phyloP scores from a whole-genome alignment of 2,888 invertebrate species.

The Cancer borealis region DNA sequence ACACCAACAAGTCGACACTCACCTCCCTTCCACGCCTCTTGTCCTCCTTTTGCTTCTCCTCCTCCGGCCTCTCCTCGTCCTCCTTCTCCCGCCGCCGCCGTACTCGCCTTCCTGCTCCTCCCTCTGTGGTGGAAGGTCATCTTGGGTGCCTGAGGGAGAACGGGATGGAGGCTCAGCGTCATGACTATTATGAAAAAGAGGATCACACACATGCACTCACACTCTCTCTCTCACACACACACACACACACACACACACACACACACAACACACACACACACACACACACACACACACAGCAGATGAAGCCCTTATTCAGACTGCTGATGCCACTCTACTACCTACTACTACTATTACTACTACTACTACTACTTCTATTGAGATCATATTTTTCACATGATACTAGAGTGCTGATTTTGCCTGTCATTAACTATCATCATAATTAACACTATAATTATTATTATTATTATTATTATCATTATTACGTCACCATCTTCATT shows the following conservation, averaged over 20 bases:
- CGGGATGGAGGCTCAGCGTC: neutral
- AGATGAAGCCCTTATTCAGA: neutral
- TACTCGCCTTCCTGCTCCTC: neutral
- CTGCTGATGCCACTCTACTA: neutral
- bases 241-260: neutral
- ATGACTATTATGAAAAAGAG: neutral
- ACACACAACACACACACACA: too few relatives aligned
- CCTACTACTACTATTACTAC: neutral
- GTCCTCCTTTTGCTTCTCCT: neutral
- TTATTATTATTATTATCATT: too few relatives aligned
- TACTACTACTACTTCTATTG: slow-evolving; percentile 13
- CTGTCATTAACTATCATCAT: neutral
- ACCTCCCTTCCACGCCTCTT: neutral
- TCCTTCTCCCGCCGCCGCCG: neutral
- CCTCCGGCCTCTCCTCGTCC: neutral
- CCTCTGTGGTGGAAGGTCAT: neutral
- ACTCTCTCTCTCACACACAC: neutral
- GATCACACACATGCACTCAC: neutral
- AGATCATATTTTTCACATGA: neutral
- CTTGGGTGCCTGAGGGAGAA: too few relatives aligned
- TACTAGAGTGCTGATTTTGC: too few relatives aligned
- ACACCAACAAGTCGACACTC: neutral
- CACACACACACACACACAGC: too few relatives aligned
- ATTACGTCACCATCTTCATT: too few relatives aligned
- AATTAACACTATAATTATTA: too few relatives aligned